Base-by-base conservation (phyloP, 2,113 vertebrate genomes). In the Excalfactoria chinensis region DNA sequence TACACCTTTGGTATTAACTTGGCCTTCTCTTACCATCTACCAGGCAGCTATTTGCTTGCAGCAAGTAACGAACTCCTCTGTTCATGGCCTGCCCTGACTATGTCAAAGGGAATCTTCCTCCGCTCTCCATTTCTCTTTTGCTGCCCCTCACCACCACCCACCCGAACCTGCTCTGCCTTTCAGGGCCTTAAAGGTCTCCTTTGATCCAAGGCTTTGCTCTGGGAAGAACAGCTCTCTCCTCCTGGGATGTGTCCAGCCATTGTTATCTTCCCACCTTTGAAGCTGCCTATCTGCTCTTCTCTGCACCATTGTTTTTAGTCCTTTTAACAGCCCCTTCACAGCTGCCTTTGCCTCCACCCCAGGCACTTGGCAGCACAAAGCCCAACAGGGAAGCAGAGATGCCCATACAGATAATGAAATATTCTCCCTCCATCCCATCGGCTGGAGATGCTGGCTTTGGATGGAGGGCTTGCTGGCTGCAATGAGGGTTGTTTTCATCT, bases 241-340 rank as follows among this genome's bases (percentile, higher is more conserved):
- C 46, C 72, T 94, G 93, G 88, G 95, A 77, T 21, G 64, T 63
- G 85, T 73, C 88, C 94, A 94, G 89, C 78, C 75, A 8, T 59
- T 92, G 87, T 87, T 88, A 68, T 40, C 83, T 69, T 62, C 5
- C 3, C 49, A 32, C 46, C 83, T 95, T 94, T 95, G 95, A 95
- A 95, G 90, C 41, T 86, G 41, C 46, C 75, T 93, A 16, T 51
- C 37, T 88, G 56, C 41, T 6, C 34, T 83, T 89, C 79, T 43
- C 82, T 72, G 25, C 41, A 34, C 44, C 0, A 0, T 35, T 46
- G 41, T 63, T 87, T 79, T 94, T 11, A 19, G 48, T 13, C 60
- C 46, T 88, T 95, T 93, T 22, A 94, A 85, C 64, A 86, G 32
- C 74, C 64, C 55, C 41, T 93, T 79, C 78, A 59, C 75, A 94